phyloP scores from a whole-genome alignment of 2,797 vertebrate genomes.

The Acropternis orthonyx region DNA sequence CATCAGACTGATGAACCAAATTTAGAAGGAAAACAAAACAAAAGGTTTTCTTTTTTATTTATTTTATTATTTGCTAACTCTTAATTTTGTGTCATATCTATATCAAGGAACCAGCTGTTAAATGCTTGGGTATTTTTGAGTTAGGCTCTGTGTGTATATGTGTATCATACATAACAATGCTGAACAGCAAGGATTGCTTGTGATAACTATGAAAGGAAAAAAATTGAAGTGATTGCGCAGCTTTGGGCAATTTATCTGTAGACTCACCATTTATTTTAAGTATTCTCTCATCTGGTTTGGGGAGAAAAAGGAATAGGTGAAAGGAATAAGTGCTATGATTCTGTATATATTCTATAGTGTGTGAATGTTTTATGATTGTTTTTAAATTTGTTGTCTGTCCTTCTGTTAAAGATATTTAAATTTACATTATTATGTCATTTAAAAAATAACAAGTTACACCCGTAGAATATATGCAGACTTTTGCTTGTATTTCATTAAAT shows the following conservation, averaged over 20 bases:
- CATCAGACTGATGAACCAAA: not conserved
- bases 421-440: not conserved
- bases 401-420: not conserved
- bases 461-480: not conserved
- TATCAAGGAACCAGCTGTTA: not conserved
- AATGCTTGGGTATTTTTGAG: not conserved
- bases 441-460: not conserved
- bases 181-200: not conserved
- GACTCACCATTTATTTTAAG: not conserved
- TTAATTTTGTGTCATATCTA: not conserved
- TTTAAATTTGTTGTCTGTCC: not conserved
- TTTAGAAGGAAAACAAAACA: not conserved
- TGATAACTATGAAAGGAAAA: not conserved
- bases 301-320: not conserved
- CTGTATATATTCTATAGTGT: not conserved
- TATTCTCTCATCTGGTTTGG: not conserved
- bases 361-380: not conserved
- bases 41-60: not conserved
- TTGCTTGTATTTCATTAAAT: not conserved
- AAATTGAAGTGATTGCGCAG: not conserved
- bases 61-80: not conserved
- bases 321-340: not conserved
- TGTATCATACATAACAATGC: not conserved
- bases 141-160: rapidly evolving
- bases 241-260: not conserved